Evolutionary conservation across 2,113 vertebrate species (phyloP).

Genomic region (Xiphorhynchus elegans): DNA sequence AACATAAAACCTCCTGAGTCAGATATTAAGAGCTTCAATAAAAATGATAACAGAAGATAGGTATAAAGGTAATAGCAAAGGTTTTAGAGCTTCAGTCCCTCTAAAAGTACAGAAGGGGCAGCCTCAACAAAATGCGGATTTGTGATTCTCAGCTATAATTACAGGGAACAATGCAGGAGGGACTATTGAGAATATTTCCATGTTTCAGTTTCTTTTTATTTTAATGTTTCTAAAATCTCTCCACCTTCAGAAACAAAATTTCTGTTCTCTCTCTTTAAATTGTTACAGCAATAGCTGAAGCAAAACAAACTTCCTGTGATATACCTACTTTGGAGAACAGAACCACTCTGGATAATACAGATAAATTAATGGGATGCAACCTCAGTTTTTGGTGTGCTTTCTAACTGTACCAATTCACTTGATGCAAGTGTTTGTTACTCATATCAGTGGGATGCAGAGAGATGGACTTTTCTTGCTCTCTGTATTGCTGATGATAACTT

Average conservation of each 20-base stretch:
- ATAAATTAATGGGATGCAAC: neutral
- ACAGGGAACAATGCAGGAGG: neutral
- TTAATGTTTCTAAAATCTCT: neutral
- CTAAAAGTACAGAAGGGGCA: conserved; percentile 15
- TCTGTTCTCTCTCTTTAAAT: neutral
- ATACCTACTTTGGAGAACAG: neutral
- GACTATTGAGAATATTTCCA: neutral
- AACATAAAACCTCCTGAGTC: neutral
- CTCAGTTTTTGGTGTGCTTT: neutral
- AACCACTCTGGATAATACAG: neutral
- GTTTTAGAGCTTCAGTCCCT: conserved; percentile 44
- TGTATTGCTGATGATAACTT: neutral
- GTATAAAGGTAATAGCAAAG: conserved; percentile 38
- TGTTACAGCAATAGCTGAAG: neutral
- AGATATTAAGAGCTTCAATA: conserved; percentile 51
- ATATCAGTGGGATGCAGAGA: neutral
- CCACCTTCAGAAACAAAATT: neutral
- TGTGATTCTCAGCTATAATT: neutral
- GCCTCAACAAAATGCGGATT: neutral
- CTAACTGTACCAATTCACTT: neutral
- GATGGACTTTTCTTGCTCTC: neutral
- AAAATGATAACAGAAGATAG: conserved; percentile 17
- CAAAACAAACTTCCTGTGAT: neutral
- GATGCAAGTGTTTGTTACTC: neutral
- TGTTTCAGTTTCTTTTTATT: neutral